A percentile compares a stretch with the other conserved stretches of the same genome.
Evolutionary conservation across 2,888 invertebrate genomes (phyloP).

Genomic region (Tuberolachnus salignus): DNA sequence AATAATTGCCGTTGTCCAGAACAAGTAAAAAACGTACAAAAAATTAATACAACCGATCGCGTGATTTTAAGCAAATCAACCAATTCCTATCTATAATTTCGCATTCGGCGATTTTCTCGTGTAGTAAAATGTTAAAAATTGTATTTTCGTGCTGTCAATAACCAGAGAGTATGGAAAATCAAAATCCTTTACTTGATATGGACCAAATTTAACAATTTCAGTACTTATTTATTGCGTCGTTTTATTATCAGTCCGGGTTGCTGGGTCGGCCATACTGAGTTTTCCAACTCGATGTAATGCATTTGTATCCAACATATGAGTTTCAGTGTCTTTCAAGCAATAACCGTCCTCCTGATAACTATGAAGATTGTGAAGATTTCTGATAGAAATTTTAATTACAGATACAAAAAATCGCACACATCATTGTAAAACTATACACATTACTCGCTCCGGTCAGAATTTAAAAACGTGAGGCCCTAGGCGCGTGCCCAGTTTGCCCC

Average conservation of each 20-base stretch:
- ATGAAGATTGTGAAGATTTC: no score
- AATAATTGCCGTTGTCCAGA: not conserved
- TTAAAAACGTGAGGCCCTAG: no score
- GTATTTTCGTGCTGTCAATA: not conserved
- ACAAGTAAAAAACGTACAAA: constrained; percentile 3
- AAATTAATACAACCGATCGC: not conserved
- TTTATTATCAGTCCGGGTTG: constrained; percentile 8
- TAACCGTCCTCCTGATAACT: no score
- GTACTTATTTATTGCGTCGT: not conserved
- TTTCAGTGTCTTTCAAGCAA: not conserved
- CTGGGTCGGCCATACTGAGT: not conserved
- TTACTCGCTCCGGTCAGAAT: no score
- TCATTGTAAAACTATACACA: no score
- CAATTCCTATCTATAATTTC: not conserved
- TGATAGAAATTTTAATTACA: no score
- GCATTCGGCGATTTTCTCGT: not conserved
- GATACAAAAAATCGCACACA: no score
- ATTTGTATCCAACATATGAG: not conserved
- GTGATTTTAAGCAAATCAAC: not conserved
- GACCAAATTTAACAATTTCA: constrained; percentile 6
- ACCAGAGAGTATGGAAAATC: constrained; percentile 1
- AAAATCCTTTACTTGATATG: constrained; percentile 8
- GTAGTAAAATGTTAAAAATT: constrained; percentile 6
- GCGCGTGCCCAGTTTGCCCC: no score
- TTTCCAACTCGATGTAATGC: not conserved